A percentile compares a stretch with the other conserved stretches of the same genome.
These are phyloP conservation scores for Empidonax traillii DNA, from an alignment of 2,113 vertebrate genomes.

Conservation along the genomic window DNA sequence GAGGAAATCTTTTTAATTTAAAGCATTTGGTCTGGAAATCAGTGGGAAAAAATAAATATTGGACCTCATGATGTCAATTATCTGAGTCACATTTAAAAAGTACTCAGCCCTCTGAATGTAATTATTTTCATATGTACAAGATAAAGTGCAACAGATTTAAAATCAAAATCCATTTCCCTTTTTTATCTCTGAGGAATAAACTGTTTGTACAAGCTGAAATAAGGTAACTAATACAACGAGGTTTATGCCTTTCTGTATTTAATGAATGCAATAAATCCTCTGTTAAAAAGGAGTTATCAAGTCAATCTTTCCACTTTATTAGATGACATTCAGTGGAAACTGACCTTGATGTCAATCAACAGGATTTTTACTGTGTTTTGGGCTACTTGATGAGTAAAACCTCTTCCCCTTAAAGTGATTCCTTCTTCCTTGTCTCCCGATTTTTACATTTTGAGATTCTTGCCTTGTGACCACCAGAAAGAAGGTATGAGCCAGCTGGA, in stretches of 20 bases:
- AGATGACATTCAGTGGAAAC: neutral
- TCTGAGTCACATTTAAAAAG: neutral
- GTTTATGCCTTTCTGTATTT: neutral
- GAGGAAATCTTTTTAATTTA: neutral
- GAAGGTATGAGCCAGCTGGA: neutral
- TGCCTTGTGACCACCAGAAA: neutral
- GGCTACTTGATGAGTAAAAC: neutral
- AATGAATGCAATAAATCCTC: neutral
- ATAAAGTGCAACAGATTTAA: neutral
- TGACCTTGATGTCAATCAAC: neutral
- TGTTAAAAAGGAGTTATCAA: neutral
- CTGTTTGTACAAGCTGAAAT: neutral
- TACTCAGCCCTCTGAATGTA: neutral
- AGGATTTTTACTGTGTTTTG: neutral
- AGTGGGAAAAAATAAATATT: neutral
- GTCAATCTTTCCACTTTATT: neutral
- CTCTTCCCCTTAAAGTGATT: neutral
- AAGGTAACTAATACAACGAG: neutral
- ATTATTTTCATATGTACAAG: constrained; percentile 2
- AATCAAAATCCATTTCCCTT: neutral
- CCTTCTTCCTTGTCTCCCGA: neutral
- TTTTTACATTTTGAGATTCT: neutral
- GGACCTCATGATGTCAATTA: neutral
- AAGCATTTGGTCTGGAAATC: neutral
- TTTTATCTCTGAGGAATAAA: neutral